These are phyloP conservation scores for Athene noctua DNA, from an alignment of 2,113 vertebrate genomes.

Conservation along the genomic window DNA sequence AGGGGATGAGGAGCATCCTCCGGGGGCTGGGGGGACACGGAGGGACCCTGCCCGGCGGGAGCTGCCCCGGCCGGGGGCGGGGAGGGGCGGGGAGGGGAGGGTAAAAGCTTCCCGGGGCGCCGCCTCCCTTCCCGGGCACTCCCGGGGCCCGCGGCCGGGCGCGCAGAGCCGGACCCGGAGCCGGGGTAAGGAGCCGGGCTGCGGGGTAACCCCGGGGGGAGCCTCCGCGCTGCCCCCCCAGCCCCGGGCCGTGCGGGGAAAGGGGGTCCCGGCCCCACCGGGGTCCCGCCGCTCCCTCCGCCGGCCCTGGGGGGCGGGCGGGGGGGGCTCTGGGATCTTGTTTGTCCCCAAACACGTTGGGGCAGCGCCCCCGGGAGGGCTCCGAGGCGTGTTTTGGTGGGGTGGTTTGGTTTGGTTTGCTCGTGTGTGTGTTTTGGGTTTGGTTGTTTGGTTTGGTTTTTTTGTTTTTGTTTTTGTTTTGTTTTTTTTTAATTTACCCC, in stretches of 20 bases:
- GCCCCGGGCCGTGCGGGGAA: not conserved
- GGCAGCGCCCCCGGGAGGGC: not conserved
- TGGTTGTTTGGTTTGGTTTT: no score
- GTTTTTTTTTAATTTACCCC: no score
- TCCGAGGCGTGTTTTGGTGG: fast-evolving
- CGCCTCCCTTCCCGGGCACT: not conserved
- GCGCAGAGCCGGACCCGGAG: not conserved
- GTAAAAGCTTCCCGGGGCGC: not conserved
- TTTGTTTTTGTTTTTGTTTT: no score
- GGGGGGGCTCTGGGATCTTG: not conserved
- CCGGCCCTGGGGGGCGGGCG: no score
- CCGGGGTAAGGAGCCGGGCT: not conserved
- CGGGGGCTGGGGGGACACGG: not conserved
- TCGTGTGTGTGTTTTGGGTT: not conserved
- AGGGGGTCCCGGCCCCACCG: not conserved
- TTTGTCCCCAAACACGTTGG: fast-evolving
- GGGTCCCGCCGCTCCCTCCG: not conserved
- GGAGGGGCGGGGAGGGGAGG: not conserved
- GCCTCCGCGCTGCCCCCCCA: not conserved
- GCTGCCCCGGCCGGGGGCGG: not conserved
- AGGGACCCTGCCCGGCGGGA: not conserved
- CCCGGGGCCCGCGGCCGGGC: not conserved
- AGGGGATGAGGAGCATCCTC: not conserved
- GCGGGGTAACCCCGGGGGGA: not conserved
- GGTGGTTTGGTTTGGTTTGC: not conserved